Evolutionary conservation across 2,888 invertebrate species (phyloP).

Genomic region (Tetramorium bicarinatum): DNA sequence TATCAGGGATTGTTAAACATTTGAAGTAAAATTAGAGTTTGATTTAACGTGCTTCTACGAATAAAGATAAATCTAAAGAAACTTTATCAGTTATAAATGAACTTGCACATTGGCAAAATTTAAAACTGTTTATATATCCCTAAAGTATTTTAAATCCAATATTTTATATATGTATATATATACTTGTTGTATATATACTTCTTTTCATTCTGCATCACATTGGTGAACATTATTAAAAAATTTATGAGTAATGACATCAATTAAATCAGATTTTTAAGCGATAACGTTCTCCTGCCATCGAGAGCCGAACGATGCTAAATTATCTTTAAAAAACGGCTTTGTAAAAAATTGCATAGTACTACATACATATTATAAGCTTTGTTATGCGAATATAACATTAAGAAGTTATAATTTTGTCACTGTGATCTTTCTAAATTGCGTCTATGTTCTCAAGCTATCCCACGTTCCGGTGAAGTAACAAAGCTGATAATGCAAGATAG

Average conservation of each 20-base stretch:
- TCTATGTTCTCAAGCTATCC: constrained; percentile 58
- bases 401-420: constrained; percentile 68
- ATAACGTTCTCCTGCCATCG: constrained; percentile 65
- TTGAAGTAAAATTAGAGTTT: constrained; percentile 59
- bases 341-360: constrained; percentile 59
- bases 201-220: constrained; percentile 1
- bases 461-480: constrained; percentile 64
- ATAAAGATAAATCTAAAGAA: background rate
- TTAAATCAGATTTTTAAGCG: constrained; percentile 25
- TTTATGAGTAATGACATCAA: constrained; percentile 37
- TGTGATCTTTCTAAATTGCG: constrained; percentile 70
- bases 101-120: constrained; percentile 75
- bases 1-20: constrained; percentile 69
- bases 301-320: constrained; percentile 72
- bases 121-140: constrained; percentile 44
- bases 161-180: constrained; percentile 47
- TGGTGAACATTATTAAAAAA: constrained; percentile 34
- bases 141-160: constrained; percentile 45
- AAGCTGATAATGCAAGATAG: constrained; percentile 69
- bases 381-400: constrained; percentile 56
- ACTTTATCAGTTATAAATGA: constrained; percentile 48
- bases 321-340: constrained; percentile 64
- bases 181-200: constrained; percentile 33
- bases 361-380: constrained; percentile 62
- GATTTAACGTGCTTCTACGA: background rate